Base-by-base conservation (phyloP, 2,888 invertebrate genomes). In the Halictus ligatus region DNA sequence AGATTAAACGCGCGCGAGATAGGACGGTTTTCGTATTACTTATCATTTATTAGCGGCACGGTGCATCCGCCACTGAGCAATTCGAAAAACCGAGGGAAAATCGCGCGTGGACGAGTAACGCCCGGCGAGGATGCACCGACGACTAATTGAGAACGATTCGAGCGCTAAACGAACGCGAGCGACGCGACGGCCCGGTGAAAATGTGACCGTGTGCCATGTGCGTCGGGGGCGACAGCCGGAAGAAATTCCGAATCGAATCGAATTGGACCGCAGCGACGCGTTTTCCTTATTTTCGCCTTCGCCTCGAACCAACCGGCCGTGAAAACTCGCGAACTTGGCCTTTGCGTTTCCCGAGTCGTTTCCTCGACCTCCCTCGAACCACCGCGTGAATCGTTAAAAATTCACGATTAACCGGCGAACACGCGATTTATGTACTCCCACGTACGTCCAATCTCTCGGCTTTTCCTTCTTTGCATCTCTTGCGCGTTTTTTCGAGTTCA, bases 121-220 rank as follows among this genome's bases (percentile, higher is more conserved):
- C 18, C 21, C 18, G 50, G 21, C 54, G 54, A n/a, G 8, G 21
- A 8, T 21, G 21, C 54, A 54, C 58, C 78, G 76, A 83, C 84
- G 84, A 75, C 89, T 88, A 91, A 91, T 91, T 91, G 91, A 88
- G 87, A 88, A 85, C 91, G 84, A 91, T 90, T 89, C 87, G 89
- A 87, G 86, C 86, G 89, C 83, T 91, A 88, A 90, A 90, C 86
- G 88, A 91, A 91, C 86, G 89, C 75, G 83, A 50, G 84, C 48
- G 48, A 48, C 48, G 86, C 75, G 85, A 83, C 86, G 89, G 15
- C 29, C 64, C 64, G 64, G 64, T 13, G 67, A 40, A 67, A 67
- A 35, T 29, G 35, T 8, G 64, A 29, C 18, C 21, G 50, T 50
- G 50, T 50, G 21, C 5, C 29, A 64, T 15, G 58, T 83, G 86